Percentiles rank a stretch among this genome's conserved stretches.
Evolutionary conservation across 2,888 invertebrate species (phyloP).

Genomic region (Vandiemenella viatica): DNA sequence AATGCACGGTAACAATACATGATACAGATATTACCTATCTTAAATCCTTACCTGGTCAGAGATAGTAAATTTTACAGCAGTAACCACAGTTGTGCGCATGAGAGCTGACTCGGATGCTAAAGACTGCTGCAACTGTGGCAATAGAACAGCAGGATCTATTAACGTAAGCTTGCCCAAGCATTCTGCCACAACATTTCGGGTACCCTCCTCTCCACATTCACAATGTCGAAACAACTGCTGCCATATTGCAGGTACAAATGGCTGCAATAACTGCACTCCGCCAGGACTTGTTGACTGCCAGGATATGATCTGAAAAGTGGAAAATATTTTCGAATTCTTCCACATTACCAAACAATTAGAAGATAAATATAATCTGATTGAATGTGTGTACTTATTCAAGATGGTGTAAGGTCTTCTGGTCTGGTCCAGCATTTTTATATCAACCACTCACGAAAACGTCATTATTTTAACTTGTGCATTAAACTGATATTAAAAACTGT

Average conservation of each 20-base stretch:
- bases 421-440: no score
- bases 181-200: constrained; percentile 96
- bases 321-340: neutral
- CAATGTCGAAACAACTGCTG: constrained; percentile 84
- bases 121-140: constrained; percentile 77
- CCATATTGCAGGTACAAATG: constrained; percentile 83
- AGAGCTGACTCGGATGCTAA: constrained; percentile 65
- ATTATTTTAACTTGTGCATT: no score
- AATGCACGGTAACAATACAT: no score
- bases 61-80: constrained; percentile 96
- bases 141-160: constrained; percentile 72
- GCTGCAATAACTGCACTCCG: constrained; percentile 59
- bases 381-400: no score
- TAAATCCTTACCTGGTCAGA: constrained; percentile 63
- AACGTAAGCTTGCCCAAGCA: constrained; percentile 91
- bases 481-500: no score
- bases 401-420: no score
- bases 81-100: constrained; percentile 90
- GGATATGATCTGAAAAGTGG: constrained; percentile 59
- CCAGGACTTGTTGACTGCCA: constrained; percentile 61
- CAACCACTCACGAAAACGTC: no score
- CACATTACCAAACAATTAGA: no score
- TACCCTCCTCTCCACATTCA: constrained; percentile 94
- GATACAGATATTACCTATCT: no score
- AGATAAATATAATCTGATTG: no score